These are phyloP conservation scores for Phaethornis superciliosus DNA, from an alignment of 2,113 vertebrate genomes.

Conservation along the genomic window DNA sequence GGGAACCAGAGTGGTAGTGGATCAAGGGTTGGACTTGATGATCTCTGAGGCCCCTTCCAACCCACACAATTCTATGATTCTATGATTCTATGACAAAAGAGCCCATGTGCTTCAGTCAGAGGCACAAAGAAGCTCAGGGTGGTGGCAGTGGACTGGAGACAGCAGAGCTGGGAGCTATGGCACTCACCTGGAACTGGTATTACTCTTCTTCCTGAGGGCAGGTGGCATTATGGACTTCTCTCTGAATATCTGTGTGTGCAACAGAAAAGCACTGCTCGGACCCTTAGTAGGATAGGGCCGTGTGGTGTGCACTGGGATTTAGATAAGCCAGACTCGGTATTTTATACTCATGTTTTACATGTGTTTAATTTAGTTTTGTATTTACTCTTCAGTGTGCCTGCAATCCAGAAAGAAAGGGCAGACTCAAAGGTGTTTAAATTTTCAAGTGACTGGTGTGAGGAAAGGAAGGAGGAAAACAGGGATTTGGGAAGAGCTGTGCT, in stretches of 20 bases:
- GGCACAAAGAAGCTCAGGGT: neutral
- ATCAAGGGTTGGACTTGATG: too few species aligned
- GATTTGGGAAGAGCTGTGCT: neutral
- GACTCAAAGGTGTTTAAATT: neutral
- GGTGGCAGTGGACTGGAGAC: neutral
- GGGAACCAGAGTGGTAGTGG: too few species aligned
- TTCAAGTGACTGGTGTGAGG: neutral
- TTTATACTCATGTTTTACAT: neutral
- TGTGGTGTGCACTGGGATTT: neutral
- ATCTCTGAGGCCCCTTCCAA: too few species aligned
- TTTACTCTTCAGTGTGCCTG: neutral
- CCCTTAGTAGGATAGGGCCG: rapidly evolving
- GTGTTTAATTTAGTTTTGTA: neutral
- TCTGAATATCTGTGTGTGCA: constrained; percentile 6
- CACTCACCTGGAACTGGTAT: neutral
- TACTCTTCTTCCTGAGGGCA: neutral
- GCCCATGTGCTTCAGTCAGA: neutral
- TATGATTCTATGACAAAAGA: too few species aligned
- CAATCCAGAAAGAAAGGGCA: neutral
- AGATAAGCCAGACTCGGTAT: neutral
- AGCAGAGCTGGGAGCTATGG: neutral
- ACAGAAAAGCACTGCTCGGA: neutral
- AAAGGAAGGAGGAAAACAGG: neutral
- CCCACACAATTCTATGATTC: too few species aligned
- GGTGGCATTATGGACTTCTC: neutral